These are phyloP conservation scores for Cetonia aurata DNA, from an alignment of 2,888 invertebrate species.

Conservation along the genomic window DNA sequence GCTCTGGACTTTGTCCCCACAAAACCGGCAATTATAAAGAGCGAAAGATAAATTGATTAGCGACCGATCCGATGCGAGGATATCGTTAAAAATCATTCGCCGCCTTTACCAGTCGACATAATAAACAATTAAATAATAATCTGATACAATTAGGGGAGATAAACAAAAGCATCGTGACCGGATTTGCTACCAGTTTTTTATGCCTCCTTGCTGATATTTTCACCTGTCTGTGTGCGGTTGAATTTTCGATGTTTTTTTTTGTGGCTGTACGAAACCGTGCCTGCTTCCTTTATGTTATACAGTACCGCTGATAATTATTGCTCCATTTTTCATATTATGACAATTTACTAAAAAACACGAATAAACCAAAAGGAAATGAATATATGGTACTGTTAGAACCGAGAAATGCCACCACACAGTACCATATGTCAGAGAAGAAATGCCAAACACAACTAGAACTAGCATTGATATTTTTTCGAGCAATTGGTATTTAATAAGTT, in stretches of 20 bases:
- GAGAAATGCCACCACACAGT: too few relatives aligned
- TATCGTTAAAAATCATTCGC: conserved; percentile 45
- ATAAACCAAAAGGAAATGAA: too few relatives aligned
- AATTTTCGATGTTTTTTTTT: neutral
- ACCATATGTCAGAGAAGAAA: too few relatives aligned
- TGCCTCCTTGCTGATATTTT: conserved; percentile 17
- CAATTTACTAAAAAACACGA: too few relatives aligned
- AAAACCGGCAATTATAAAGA: conserved; percentile 33
- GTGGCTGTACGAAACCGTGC: neutral
- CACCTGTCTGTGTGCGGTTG: conserved; percentile 15
- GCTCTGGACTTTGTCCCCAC: neutral
- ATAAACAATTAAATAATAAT: conserved; percentile 52
- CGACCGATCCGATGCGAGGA: conserved; percentile 16
- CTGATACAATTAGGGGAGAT: conserved; percentile 47
- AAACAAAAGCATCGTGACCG: conserved; percentile 39
- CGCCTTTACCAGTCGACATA: conserved; percentile 45
- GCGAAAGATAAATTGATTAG: conserved; percentile 31
- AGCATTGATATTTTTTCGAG: too few relatives aligned
- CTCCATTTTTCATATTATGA: too few relatives aligned
- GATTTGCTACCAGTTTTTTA: conserved; percentile 40
- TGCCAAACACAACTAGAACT: too few relatives aligned
- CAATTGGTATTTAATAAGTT: too few relatives aligned
- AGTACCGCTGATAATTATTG: conserved; percentile 10
- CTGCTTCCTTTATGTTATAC: neutral
- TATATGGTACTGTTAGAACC: too few relatives aligned